Conservation (phyloP, 2,113 vertebrate species). For the Chunga burmeisteri region DNA sequence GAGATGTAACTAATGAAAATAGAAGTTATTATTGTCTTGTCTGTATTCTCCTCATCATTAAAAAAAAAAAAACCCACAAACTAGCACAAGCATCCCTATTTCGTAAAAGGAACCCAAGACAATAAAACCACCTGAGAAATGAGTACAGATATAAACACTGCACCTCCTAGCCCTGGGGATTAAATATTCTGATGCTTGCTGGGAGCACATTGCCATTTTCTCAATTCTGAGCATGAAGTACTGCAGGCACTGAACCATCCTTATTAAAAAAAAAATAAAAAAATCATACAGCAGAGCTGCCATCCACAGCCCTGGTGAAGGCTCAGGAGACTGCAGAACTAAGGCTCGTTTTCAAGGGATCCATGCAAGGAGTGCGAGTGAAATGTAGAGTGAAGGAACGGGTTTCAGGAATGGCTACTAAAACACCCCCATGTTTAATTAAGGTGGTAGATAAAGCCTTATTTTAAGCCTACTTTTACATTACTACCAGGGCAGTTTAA, state of each 20-base stretch:
- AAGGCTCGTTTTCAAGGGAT: neutral
- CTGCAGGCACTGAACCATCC: neutral
- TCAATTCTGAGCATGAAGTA: constrained; percentile 31
- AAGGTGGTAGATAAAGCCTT: neutral
- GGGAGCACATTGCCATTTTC: neutral
- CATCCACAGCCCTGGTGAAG: neutral
- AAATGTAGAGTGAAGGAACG: neutral
- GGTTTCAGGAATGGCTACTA: neutral
- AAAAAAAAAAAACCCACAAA: neutral
- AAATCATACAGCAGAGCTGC: neutral
- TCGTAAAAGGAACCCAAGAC: neutral
- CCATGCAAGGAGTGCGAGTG: neutral
- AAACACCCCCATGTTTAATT: fast-evolving
- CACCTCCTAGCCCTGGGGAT: neutral
- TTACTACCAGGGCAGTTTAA: neutral
- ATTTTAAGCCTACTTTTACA: neutral
- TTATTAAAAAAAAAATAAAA: neutral
- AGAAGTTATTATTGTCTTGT: neutral
- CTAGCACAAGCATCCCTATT: neutral
- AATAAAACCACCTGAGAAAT: neutral
- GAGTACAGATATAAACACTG: neutral
- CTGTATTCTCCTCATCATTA: neutral
- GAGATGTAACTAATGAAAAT: neutral
- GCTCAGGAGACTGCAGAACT: neutral
- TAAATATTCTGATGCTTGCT: constrained; percentile 1